Conservation (phyloP, 2,888 invertebrate genomes). For the Apomyelois bistriatella region DNA sequence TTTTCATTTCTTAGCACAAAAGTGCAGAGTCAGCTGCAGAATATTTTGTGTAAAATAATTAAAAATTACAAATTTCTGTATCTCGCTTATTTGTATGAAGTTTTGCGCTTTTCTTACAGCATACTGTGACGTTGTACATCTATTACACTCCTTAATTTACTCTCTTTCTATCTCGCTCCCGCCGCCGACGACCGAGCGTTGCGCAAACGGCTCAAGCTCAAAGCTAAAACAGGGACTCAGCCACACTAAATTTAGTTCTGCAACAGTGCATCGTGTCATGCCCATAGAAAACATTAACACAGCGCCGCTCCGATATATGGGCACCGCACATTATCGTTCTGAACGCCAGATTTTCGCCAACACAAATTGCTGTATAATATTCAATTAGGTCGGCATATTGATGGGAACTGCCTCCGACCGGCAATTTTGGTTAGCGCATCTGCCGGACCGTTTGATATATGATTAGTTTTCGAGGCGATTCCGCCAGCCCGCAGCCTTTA, state of each 20-base stretch:
- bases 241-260: slow-evolving; percentile 65
- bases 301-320: slow-evolving; percentile 63
- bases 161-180: slow-evolving; percentile 41
- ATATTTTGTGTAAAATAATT: no score
- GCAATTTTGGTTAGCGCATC: slow-evolving; percentile 76
- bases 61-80: no score
- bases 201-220: slow-evolving; percentile 62
- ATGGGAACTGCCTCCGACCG: slow-evolving; percentile 53
- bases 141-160: not conserved
- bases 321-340: slow-evolving; percentile 60
- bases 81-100: no score
- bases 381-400: slow-evolving; percentile 76
- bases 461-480: slow-evolving; percentile 61
- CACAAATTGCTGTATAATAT: slow-evolving; percentile 78
- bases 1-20: no score
- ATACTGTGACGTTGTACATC: not conserved
- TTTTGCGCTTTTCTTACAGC: no score
- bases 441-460: slow-evolving; percentile 66
- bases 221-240: slow-evolving; percentile 65
- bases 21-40: no score
- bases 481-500: slow-evolving; percentile 6
- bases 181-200: slow-evolving; percentile 43
- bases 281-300: slow-evolving; percentile 71
- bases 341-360: slow-evolving; percentile 70
- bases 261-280: slow-evolving; percentile 66